Conservation (phyloP, 2,797 vertebrate species). For the Astyanax mexicanus region DNA sequence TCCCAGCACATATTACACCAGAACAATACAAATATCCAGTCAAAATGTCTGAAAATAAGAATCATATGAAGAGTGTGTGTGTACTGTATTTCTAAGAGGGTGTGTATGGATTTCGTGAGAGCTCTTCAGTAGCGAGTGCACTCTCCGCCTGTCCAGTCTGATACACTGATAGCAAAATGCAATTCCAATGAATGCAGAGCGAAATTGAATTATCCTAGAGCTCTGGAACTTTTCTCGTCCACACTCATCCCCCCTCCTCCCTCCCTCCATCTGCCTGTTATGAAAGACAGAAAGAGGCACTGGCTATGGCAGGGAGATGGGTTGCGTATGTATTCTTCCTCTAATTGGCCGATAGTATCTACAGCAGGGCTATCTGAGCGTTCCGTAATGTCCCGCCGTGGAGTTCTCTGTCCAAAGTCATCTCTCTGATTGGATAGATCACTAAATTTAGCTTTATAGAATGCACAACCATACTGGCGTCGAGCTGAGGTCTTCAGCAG, state of each 20-base stretch:
- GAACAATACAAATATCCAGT: too few species aligned
- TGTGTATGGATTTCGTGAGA: constrained; percentile 14
- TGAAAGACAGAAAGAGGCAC: constrained; percentile 18
- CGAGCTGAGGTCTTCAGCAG: background rate
- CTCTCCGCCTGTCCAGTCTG: constrained; percentile 36
- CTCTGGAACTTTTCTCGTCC: constrained; percentile 43
- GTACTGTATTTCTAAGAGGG: background rate
- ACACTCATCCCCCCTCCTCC: background rate
- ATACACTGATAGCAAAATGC: constrained; percentile 39
- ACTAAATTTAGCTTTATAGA: constrained; percentile 16
- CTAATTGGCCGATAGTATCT: constrained; percentile 51
- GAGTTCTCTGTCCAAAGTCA: constrained; percentile 40
- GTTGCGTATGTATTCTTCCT: constrained; percentile 45
- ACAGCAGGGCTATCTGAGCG: constrained; percentile 32
- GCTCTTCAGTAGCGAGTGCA: constrained; percentile 34
- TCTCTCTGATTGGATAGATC: constrained; percentile 27
- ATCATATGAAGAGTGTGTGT: background rate
- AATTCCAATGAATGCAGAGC: constrained; percentile 47
- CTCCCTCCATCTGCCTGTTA: constrained; percentile 41
- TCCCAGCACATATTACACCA: too few species aligned
- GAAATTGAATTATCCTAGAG: constrained; percentile 52
- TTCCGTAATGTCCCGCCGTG: constrained; percentile 31
- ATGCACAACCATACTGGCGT: background rate
- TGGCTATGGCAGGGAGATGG: constrained; percentile 29
- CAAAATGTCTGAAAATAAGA: too few species aligned